A percentile compares a stretch with the other conserved stretches of the same genome.
Conservation (phyloP, 35 echinoderm and acorn worm species). For the Hemicentrotus pulcherrimus region DNA sequence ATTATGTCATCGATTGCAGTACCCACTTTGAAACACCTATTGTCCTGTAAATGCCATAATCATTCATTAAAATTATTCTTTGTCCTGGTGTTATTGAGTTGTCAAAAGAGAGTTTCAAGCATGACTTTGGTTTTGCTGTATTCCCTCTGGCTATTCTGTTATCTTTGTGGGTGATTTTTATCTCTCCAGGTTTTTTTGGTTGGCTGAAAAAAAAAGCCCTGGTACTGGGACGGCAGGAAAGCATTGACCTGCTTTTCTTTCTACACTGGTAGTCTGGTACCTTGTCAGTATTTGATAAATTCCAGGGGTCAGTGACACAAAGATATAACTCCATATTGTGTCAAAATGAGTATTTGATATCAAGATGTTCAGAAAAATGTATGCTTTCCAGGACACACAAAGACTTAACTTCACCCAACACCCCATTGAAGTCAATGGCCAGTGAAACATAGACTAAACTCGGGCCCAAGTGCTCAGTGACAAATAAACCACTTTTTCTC, state of each 20-base stretch:
- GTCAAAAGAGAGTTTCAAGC: background rate
- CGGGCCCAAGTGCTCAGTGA: too few species aligned
- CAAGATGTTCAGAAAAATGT: too few species aligned
- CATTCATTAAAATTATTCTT: background rate
- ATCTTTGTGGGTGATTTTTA: background rate
- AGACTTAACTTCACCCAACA: too few species aligned
- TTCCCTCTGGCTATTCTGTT: background rate
- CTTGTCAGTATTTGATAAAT: too few species aligned
- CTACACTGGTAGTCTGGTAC: too few species aligned
- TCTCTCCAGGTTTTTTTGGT: background rate
- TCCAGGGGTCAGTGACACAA: too few species aligned
- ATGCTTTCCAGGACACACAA: too few species aligned
- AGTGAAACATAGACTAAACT: too few species aligned
- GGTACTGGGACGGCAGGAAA: background rate
- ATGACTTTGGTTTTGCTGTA: background rate
- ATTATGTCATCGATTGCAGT: slow-evolving; percentile 12
- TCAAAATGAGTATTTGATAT: too few species aligned
- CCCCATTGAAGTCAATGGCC: too few species aligned
- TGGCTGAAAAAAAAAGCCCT: background rate
- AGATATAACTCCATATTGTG: too few species aligned
- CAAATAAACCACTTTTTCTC: too few species aligned
- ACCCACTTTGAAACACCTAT: background rate
- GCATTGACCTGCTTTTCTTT: background rate
- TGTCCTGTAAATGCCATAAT: background rate
- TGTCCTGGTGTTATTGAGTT: background rate